Base-by-base conservation (phyloP, 2,888 invertebrate species). In the Heteromyza rotundicornis region DNA sequence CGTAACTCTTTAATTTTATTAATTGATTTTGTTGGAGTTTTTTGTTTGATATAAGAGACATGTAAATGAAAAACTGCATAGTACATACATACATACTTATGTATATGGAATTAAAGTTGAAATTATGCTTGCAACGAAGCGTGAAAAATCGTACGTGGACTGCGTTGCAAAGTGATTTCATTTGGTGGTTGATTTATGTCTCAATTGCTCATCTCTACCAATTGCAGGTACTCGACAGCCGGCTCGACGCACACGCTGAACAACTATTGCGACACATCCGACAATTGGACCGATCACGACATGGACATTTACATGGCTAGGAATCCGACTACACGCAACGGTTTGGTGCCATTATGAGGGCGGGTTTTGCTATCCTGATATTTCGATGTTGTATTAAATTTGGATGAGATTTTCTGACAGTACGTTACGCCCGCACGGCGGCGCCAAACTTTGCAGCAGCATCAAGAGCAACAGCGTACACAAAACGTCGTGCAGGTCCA, bases 251-350 rank as follows among this genome's bases (percentile, higher is more conserved):
- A 93, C 73, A 93, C 92, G 51, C 86, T 93, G 76, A 93, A 90
- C 78, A 89, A 92, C 81, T 94, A 93, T 82, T 92, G 93, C 82
- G 94, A 94, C 80, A 94, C 94, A 80, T 91, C 92, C 56, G 93
- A 94, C 81, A 92, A 92, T 82, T 96, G 95, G 95, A 95, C 95
- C 72, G 95, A 95, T 84, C 95, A 95, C 82, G 95, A 95, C 80
- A 94, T 95, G 92, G 95, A 95, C 75, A 95, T 95, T 77, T 95
- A 96, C 84, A 94, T 95, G 90, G 92, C 95, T 63, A 89, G 95
- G 77, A 95, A 95, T 85, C 92, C 94, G 65, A 94, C 93, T 54
- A 90, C 93, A 61, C 88, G 93, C 76, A 91, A 92, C 79, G 93
- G 93, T 68, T 85, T 94, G 77, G 93, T 93, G 80, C 94, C 92